Base-by-base conservation (phyloP, 2,888 invertebrate species). In the Brenthis daphne region DNA sequence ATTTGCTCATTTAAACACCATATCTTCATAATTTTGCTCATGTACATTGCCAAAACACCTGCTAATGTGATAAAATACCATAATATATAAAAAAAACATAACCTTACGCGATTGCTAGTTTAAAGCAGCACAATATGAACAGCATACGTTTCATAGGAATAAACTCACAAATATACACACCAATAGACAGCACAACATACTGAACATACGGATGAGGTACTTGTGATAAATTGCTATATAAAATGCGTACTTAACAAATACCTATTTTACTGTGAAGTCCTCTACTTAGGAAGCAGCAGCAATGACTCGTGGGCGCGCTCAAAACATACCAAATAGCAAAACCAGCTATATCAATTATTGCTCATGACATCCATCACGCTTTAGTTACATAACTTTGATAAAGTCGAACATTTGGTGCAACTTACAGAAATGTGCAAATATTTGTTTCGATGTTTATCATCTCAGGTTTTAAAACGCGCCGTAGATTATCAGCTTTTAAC, bases 251-350 rank as follows among this genome's bases (percentile, higher is more conserved):
- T 58, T 14, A 58, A 50, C 50, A 65, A 50, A 67, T 67, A 61
- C 61, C 54, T 61, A 67, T 60, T 67, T 54, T 48, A 29, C 37
- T 60, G 60, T 16, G 60, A 48, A 60, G 20, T 29, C 33, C 48
- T 67, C 47, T 48, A 67, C 48, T 67, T 48, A 53, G 53, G n/a
- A 58, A 66, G 63, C 63, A 64, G 37, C 63, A 54, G 54, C 63
- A 43, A 54, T 53, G n/a, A 53, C n/a, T 53, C 8, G 51, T 11
- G 51, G 51, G 16, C 51, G 16, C 16, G 11, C 51, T 53, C 11
- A 43, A 43, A 43, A 43, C 37, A 8, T 11, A 6, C 8, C 37
- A 43, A 43, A 43, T 43, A 43, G 8, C 37, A 43, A 2, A 43
- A 43, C 37, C 37, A 43, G 37, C 11, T 43, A 43, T 2, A 43